These are phyloP conservation scores for Apteryx mantelli DNA, from an alignment of 2,113 vertebrate species.

Conservation along the genomic window DNA sequence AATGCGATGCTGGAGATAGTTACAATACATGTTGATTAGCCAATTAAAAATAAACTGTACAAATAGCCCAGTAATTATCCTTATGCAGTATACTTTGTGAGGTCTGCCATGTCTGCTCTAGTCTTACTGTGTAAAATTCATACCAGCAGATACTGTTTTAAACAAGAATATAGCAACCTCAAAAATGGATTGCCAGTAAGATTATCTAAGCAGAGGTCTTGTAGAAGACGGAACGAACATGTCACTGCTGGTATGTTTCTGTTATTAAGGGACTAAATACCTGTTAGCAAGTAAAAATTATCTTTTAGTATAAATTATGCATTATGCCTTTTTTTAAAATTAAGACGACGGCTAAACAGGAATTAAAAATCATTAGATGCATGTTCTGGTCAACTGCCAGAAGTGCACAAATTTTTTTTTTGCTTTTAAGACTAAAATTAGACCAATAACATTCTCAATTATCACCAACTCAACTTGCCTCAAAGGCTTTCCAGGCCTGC, in stretches of 20 bases:
- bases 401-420: not conserved
- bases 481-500: slow-evolving; percentile 87
- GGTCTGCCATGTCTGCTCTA: not conserved
- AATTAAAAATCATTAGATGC: not conserved
- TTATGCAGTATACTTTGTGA: not conserved
- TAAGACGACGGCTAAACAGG: not conserved
- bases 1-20: not conserved
- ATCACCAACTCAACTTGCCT: slow-evolving; percentile 76
- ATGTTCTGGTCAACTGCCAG: not conserved
- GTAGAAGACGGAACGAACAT: not conserved
- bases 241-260: not conserved
- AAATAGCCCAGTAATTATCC: not conserved
- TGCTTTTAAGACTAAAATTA: not conserved
- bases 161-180: not conserved
- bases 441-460: not conserved
- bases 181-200: not conserved
- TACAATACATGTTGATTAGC: not conserved
- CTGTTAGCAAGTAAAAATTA: not conserved
- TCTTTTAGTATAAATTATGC: not conserved
- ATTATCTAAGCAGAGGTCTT: not conserved
- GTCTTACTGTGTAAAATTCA: not conserved
- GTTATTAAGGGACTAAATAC: not conserved
- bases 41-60: not conserved
- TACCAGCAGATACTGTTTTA: not conserved
- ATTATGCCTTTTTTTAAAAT: not conserved